Conservation (phyloP, 2,888 invertebrate species). For the Diadromus collaris region DNA sequence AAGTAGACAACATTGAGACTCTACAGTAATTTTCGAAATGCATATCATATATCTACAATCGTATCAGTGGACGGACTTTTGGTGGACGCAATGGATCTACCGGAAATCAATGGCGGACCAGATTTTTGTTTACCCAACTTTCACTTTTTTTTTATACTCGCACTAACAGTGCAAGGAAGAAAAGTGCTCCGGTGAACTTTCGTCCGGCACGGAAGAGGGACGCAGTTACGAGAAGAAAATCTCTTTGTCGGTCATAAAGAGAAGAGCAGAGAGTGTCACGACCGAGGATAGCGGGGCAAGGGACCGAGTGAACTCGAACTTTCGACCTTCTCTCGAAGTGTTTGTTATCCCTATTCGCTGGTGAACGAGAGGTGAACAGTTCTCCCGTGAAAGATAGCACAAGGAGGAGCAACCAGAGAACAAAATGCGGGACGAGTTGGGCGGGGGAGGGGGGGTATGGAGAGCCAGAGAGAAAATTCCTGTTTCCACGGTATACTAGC, state of each 20-base stretch:
- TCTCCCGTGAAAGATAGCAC: background rate
- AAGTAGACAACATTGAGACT: too few species aligned
- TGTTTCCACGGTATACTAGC: constrained; percentile 52
- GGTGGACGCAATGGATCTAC: too few species aligned
- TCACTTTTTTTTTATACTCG: background rate
- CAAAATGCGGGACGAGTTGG: constrained; percentile 40
- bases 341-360: background rate
- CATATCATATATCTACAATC: too few species aligned
- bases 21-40: too few species aligned
- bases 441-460: constrained; percentile 8
- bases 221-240: constrained; percentile 48
- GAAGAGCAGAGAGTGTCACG: constrained; percentile 38
- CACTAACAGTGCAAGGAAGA: background rate
- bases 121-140: background rate
- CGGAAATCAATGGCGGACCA: background rate
- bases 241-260: constrained; percentile 56
- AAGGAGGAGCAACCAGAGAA: too few species aligned
- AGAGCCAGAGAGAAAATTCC: constrained; percentile 46
- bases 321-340: constrained; percentile 25
- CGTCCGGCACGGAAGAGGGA: constrained; percentile 5
- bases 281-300: background rate
- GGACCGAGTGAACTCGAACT: constrained; percentile 21
- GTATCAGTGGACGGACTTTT: too few species aligned
- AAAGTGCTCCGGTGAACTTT: constrained; percentile 20
- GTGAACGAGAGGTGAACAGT: constrained; percentile 9